These are phyloP conservation scores for Apodemia hepburni DNA, from an alignment of 2,888 invertebrate genomes.

Conservation along the genomic window DNA sequence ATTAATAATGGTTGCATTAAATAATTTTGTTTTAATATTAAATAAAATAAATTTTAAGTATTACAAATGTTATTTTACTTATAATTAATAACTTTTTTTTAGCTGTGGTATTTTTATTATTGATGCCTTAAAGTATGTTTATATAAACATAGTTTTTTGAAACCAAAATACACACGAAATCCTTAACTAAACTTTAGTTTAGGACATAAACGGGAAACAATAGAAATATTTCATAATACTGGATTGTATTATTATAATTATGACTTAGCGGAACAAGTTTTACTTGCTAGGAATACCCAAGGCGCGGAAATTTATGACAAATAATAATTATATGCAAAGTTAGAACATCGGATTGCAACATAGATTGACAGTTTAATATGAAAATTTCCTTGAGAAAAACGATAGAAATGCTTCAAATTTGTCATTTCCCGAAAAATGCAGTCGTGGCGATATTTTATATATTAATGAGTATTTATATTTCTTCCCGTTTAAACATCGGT, in stretches of 20 bases:
- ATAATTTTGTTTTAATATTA: neutral
- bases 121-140: constrained; percentile 1
- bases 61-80: constrained; percentile 12
- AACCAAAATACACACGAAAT: neutral
- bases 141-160: neutral
- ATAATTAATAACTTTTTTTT: constrained; percentile 2
- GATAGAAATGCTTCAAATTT: no score
- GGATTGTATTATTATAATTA: neutral
- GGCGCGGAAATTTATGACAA: neutral
- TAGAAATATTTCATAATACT: neutral
- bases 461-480: no score
- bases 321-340: neutral
- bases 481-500: no score
- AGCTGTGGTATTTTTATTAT: constrained; percentile 2
- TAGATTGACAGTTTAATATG: no score
- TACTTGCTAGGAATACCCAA: neutral
- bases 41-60: neutral
- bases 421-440: no score
- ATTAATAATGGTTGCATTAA: neutral
- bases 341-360: neutral
- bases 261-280: neutral
- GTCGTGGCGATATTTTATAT: no score
- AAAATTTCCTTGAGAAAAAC: no score
- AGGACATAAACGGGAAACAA: neutral
- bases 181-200: neutral